Evolutionary conservation across 2,888 invertebrate genomes (phyloP), one percentile per base, ranked within the genome.

Genomic region (Beris morrisii): DNA sequence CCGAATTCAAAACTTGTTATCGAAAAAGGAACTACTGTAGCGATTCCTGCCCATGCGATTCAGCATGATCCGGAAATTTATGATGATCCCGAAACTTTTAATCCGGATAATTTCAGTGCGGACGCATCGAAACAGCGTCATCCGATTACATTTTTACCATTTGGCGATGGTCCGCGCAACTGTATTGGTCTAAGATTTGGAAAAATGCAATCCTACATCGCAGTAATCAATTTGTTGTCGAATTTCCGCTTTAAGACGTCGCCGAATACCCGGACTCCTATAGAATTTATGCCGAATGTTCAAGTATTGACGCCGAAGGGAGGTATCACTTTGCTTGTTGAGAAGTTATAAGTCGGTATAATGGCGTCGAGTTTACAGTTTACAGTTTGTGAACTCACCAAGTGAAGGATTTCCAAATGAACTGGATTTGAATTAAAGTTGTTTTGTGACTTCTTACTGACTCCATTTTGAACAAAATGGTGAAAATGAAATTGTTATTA

Each of bases 31-130:
- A 76, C 74, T 0, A 64, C 59, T 3, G 73, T 82, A 0, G 64
- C 73, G 4, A 77, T 83, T 53, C 79, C 82, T 0, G 72, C 75
- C 3, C 72, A 72, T 31, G 77, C 77, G 12, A 76, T 83, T 43
- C 83, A 83, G 65, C 73, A 77, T 52, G 82, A 83, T 73, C 77
- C 80, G 0, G 73, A 79, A n/a, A 76, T 79, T 64, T 83, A 78
- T 71, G 76, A 79, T 3, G 73, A 83, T 52, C 83, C 83, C 1
- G 66, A 75, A 2, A 73, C 75, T 67, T 83, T 81, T 66, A 77
- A 79, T 43, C 83, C 83, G 0, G 81, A 82, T 57, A 73, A 82
- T 46, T 83, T 83, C 63, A 74, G 70, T 15, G 43, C 75, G 0
- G 75, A 74, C n/a, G 75, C 76, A 31, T 70, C 72, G 4, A 69